Base-by-base conservation (phyloP, 2,113 vertebrate species). In the Siphamia tubifer region DNA sequence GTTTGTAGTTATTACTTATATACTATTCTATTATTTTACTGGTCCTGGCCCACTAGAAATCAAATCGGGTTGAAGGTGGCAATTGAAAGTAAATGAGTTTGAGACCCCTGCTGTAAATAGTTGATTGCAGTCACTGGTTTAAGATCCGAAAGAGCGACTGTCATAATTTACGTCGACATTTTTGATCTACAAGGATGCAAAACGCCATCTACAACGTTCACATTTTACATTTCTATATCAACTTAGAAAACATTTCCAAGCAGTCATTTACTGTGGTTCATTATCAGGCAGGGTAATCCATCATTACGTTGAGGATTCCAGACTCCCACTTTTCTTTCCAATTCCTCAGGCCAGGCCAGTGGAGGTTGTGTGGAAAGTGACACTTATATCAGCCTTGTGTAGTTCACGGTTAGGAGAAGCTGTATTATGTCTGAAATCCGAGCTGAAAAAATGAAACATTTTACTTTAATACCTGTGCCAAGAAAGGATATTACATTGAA, bases 361-460 rank as follows among this genome's bases (percentile, higher is more conserved):
- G 80, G 67, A 79, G 76, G 57, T 62, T 74, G 38, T 74, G 55
- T 76, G 74, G 65, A 85, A 86, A 88, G 78, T 82, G 83, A 85
- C 81, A 71, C 80, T 90, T 86, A 77, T 70, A 73, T 86, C 81
- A 82, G 73, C 61, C 28, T 64, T 57, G 47, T 64, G 61, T 64
- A 60, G 40, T 81, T 88, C 65, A 62, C 52, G 74, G 65, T 68
- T 57, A 64, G 44, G 53, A 35, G 65, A 74, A 72, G 58, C 54
- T 45, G 35, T 80, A 54, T 70, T 79, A 64, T 36, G 56, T 73
- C 44, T 74, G 73, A 73, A 83, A 77, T 68, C 23, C 4, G 13
- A 57, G 47, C 55, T 35, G 2, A 70, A 72, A 57, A 49, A 62
- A 75, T 25, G 27, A 31, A 51, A 63, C 36, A 49, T 74, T 61